A percentile compares a stretch with the other conserved stretches of the same genome.
phyloP scores from a whole-genome alignment of 2,888 invertebrate genomes.

The Lysandra coridon region DNA sequence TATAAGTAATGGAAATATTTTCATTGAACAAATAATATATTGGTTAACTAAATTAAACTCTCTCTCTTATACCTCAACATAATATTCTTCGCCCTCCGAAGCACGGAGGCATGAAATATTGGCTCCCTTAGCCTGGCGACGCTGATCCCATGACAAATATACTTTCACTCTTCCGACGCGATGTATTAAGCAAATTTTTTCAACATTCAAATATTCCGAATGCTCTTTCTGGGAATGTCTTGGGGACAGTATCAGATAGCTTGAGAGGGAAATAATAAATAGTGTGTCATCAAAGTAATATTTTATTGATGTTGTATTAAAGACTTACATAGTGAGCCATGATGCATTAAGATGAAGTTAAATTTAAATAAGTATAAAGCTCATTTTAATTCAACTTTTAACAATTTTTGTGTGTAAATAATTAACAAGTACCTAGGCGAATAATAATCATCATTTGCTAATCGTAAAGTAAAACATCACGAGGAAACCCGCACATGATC shows the following conservation, averaged over 20 bases:
- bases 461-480: too few relatives aligned
- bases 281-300: not conserved
- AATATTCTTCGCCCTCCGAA: slow-evolving; percentile 54
- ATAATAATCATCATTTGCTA: too few relatives aligned
- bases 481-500: too few relatives aligned
- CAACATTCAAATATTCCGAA: not conserved
- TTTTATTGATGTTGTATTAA: too few relatives aligned
- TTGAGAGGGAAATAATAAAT: not conserved
- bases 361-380: too few relatives aligned
- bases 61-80: not conserved
- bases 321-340: too few relatives aligned
- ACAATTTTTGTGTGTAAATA: too few relatives aligned
- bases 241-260: not conserved
- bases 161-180: slow-evolving; percentile 41
- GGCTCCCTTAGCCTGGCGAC: slow-evolving; percentile 42
- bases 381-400: too few relatives aligned
- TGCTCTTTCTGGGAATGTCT: not conserved
- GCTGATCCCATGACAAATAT: slow-evolving; percentile 71
- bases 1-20: too few relatives aligned
- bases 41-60: not conserved
- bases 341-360: too few relatives aligned
- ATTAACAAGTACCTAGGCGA: too few relatives aligned
- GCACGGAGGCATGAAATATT: slow-evolving; percentile 66
- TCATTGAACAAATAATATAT: not conserved
- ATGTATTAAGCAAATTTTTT: slow-evolving; percentile 47